Base-by-base conservation (phyloP, 2,888 invertebrate species). In the Exephanes ischioxanthus region DNA sequence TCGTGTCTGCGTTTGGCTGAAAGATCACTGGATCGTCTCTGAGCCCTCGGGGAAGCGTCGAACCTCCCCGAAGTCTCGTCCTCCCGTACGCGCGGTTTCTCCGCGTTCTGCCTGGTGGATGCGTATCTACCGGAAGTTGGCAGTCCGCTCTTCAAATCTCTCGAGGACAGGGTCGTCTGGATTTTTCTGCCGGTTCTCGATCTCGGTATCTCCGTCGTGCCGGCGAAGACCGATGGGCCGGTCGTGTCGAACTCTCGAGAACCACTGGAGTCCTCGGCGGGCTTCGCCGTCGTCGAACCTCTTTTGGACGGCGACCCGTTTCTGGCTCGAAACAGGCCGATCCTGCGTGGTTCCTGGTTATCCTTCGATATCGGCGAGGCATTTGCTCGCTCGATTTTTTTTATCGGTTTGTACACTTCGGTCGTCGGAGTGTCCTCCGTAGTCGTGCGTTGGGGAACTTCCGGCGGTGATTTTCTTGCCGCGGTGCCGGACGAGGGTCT, bases 141-240 rank as follows among this genome's bases (percentile, higher is more conserved):
- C 37, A 89, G 41, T 30, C 88, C 89, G 11, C 80, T 88, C 80
- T 85, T 89, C 3, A 88, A 78, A 37, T 92, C 89, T 2, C 81
- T 88, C 11, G 88, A 71, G 0, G 88, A 84, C 16, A 87, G 78
- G 2, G 89, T 89, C 0, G 87, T 87, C 14, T 92, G 92, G 45
- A 91, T 91, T 81, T 93, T 93, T 58, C 93, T 87, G 9, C 92
- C 93, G 0, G 91, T 91, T 83, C 92, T 89, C 0, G 90, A 91
- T 53, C 90, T 90, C 48, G 90, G 84, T 0, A 75, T 84, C 41
- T 87, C 86, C 7, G 85, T 80, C 7, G 82, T 84, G 14, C 77
- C 84, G 14, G 87, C 85, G 73, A 88, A 87, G 19, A 86, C 81
- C 4, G 89, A 87, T 0, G 89, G 86, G 6, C 86, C 88, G 19